Base-by-base conservation (phyloP, 2,113 vertebrate species). In the Toxostoma redivivum region DNA sequence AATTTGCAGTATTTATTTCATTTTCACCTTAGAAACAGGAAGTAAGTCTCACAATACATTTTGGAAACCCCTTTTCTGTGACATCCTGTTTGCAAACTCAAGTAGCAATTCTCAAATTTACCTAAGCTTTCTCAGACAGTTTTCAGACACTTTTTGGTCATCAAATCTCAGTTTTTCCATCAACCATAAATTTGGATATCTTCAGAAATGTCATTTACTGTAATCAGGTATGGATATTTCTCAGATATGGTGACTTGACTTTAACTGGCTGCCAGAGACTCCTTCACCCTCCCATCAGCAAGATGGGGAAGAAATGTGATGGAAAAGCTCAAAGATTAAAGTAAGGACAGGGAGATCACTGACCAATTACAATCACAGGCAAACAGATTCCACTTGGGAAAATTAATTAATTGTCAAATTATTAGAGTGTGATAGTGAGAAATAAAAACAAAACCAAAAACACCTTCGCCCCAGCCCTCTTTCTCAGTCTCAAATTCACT, bases 231-330 rank as follows among this genome's bases (percentile, higher is more conserved):
- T 15, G 21, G 25, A 16, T 42, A 7, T 72, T 81, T 86, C 38
- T 64, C 48, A 54, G 17, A 10, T 47, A 30, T 57, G 14, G 15
- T 0, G 0, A 27, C 22, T 8, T 57, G 37, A n/a, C 47, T 22
- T 62, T 13, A 67, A 25, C 22, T 81, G 48, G 15, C n/a, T 67
- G 42, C 23, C 48, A 47, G 23, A 67, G 23, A 10, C 8, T 25
- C 8, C 48, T 33, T 88, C 64, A 66, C 15, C 5, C 5, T 56
- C 27, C 65, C 35, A 18, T 56, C 42, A 73, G n/a, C 31, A 78
- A 58, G 48, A 44, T 8, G 15, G 25, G 35, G 17, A 69, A 23
- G 31, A 73, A 81, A 53, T 25, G 35, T 2, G 27, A 47, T 11
- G 22, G 30, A 72, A 81, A 77, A 37, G 4, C 40, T 85, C 30